These are phyloP conservation scores for Delichon dasypus DNA, from an alignment of 2,797 vertebrate species.

Conservation along the genomic window DNA sequence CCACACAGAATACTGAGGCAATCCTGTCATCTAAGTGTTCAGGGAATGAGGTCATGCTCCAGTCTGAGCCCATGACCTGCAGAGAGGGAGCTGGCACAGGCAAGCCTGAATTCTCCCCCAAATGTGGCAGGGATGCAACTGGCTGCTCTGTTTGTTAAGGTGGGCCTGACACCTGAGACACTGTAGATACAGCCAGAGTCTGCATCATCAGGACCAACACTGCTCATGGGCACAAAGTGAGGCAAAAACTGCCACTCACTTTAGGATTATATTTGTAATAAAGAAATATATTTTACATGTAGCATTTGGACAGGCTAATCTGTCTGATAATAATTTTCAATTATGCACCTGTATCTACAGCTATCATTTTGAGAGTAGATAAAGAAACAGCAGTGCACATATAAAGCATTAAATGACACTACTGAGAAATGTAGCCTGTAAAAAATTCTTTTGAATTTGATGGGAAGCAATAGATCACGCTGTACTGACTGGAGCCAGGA, in stretches of 20 bases:
- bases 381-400: too few relatives aligned
- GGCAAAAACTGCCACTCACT: not conserved
- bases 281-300: not conserved
- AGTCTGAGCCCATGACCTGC: not conserved
- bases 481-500: not conserved
- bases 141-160: too few relatives aligned
- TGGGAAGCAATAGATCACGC: not conserved
- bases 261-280: not conserved
- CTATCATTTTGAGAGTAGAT: not conserved
- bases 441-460: not conserved
- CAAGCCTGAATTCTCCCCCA: not conserved
- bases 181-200: not conserved
- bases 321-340: not conserved
- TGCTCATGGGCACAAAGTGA: too few relatives aligned
- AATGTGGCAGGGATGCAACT: rapidly evolving
- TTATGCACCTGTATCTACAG: not conserved
- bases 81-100: not conserved
- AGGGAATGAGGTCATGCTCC: not conserved
- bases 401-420: not conserved
- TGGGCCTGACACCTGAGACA: too few relatives aligned
- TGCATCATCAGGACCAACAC: not conserved
- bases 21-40: rapidly evolving
- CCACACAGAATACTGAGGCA: not conserved
- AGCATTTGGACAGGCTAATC: not conserved
- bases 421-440: not conserved